Base-by-base conservation (phyloP, 2,888 invertebrate species). In the Petrolisthes manimaculis region DNA sequence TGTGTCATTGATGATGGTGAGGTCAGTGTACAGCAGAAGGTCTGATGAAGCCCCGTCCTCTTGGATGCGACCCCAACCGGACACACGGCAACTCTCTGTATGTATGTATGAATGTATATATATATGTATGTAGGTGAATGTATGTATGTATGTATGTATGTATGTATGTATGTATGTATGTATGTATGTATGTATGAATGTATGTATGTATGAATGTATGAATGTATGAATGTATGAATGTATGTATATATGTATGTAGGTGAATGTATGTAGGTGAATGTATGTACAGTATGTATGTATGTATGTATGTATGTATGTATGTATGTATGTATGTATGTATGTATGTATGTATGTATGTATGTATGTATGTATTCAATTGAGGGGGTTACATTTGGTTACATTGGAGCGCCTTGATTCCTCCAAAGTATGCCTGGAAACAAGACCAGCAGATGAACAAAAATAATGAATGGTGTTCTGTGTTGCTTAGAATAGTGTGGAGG, bases 41-140 rank as follows among this genome's bases (percentile, higher is more conserved):
- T 21, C 51, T 6, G 86, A 86, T 0, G 37, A 1, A 1, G 24
- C 8, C 4, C 86, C 86, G 5, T 75, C 86, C 75, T 86, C 86
- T 8, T 8, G 54, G 51, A 75, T 82, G 9, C 14, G 21, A 14
- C 86, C 86, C 86, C 86, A 86, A 55, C 86, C 86, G 12, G 86
- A 86, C 6, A 79, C 87, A 9, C 56, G 77, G 37, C 83, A 87
- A 53, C 55, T 18, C 79, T 79, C 83, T 87, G n/a, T 21, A 51
- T 8, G 53, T 55, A 9, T 51, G 56, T 56, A 78, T 78, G 51
- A 4, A 51, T 78, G 18, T 78, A 78, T 51, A 8, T 78, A 78
- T 78, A 8, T 78, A 78, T 78, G 37, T 37, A 37, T 37, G 2
- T 37, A 37, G n/a, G n/a, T n/a, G n/a, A n/a, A 78, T 78, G 37